These are phyloP conservation scores for Mystacornis crossleyi DNA, from an alignment of 2,113 vertebrate species.

Conservation along the genomic window DNA sequence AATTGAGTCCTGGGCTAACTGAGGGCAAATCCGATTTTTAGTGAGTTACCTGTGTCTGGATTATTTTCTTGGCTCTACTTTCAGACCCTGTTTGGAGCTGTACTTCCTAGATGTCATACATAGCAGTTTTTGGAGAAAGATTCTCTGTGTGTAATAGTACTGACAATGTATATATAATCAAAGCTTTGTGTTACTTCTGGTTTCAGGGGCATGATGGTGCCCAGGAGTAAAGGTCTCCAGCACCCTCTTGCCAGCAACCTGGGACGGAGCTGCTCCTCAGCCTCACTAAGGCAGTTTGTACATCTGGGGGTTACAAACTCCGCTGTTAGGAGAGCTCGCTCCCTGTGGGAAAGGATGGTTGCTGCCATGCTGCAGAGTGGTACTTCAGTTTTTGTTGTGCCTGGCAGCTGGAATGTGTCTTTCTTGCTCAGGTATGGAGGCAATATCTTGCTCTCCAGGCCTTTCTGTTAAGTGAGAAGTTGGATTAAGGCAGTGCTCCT, in stretches of 20 bases:
- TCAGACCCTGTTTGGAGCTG: background rate
- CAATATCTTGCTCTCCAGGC: background rate
- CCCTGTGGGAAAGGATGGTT: background rate
- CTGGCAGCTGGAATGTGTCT: background rate
- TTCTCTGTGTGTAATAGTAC: background rate
- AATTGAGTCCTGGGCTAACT: background rate
- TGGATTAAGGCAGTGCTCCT: background rate
- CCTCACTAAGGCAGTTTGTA: background rate
- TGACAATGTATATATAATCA: background rate
- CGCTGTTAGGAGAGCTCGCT: background rate
- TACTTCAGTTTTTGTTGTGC: background rate
- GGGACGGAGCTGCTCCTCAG: background rate
- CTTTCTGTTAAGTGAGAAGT: background rate
- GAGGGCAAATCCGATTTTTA: background rate
- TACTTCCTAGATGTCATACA: fast-evolving
- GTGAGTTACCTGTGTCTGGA: background rate
- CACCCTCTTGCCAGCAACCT: background rate
- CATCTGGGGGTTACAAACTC: background rate
- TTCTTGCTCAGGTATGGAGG: background rate
- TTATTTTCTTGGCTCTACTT: background rate
- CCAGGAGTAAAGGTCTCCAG: background rate
- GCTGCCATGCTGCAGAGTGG: background rate
- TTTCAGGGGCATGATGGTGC: background rate
- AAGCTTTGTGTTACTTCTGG: fast-evolving
- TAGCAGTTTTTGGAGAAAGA: background rate